Evolutionary conservation across 2,113 vertebrate genomes (phyloP).

Genomic region (Myanophis thanlyinensis): DNA sequence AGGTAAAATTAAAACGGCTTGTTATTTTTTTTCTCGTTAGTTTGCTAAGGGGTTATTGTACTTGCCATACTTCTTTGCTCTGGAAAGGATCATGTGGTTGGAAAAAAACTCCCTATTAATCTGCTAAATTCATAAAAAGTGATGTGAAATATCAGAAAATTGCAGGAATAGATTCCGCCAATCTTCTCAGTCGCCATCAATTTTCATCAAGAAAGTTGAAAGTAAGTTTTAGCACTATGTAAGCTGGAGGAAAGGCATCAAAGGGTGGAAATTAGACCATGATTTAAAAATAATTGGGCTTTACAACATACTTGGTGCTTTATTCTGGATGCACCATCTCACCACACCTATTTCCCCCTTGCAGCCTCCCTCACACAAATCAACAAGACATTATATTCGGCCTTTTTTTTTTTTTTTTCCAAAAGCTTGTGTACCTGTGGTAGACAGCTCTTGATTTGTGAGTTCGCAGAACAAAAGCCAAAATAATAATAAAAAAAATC

Average conservation of each 20-base stretch:
- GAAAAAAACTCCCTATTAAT: neutral
- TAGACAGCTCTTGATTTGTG: neutral
- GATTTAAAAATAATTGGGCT: neutral
- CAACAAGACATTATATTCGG: neutral
- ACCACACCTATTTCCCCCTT: neutral
- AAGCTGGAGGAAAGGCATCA: neutral
- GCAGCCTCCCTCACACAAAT: neutral
- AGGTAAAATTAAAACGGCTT: slow-evolving; percentile 19
- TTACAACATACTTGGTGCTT: neutral
- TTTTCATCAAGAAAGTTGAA: neutral
- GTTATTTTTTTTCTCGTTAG: slow-evolving; percentile 5
- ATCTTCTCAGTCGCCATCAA: neutral
- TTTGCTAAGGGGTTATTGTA: slow-evolving; percentile 12
- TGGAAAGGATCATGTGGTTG: neutral
- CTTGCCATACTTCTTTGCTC: slow-evolving; percentile 6
- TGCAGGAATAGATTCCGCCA: neutral
- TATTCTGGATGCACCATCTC: neutral
- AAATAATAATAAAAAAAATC: no score
- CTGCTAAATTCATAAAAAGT: neutral
- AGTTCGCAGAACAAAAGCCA: neutral
- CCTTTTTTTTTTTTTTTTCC: neutral
- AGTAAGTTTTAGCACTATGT: neutral
- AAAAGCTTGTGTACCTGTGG: neutral
- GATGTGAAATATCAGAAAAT: neutral
- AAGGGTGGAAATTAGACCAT: neutral